These are phyloP conservation scores for Listrodromus nycthemerus DNA, from an alignment of 2,888 invertebrate genomes.

Conservation along the genomic window DNA sequence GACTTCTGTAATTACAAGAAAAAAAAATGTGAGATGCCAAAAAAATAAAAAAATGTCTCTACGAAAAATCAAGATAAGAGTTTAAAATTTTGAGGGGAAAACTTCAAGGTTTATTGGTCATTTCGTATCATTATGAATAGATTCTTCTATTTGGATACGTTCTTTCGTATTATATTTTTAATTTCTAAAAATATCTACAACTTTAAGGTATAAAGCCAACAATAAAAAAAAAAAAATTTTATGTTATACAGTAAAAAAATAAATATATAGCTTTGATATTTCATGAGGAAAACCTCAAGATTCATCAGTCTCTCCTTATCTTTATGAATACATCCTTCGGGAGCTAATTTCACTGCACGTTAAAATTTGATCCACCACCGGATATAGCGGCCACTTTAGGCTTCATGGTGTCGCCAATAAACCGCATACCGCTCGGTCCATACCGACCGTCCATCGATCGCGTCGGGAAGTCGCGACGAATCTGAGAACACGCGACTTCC, in stretches of 20 bases:
- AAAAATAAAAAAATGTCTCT: too few species aligned
- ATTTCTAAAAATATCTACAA: background rate
- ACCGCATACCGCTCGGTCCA: background rate
- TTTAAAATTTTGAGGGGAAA: too few species aligned
- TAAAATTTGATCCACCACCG: background rate
- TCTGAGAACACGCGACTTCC: slow-evolving; percentile 41
- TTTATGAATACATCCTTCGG: background rate
- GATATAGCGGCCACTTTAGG: background rate
- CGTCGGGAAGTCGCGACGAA: slow-evolving; percentile 44
- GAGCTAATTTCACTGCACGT: background rate
- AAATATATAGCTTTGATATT: too few species aligned
- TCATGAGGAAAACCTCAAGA: too few species aligned
- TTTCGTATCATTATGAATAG: background rate
- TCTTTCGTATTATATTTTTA: too few species aligned
- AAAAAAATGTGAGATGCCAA: too few species aligned
- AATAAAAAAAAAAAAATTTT: too few species aligned
- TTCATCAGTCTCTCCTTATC: background rate
- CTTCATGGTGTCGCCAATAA: background rate
- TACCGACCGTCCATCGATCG: background rate
- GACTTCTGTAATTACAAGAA: background rate
- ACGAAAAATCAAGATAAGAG: too few species aligned
- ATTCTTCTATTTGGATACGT: background rate
- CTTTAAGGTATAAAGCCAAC: too few species aligned
- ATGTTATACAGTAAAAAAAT: too few species aligned
- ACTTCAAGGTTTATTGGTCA: too few species aligned